Base-by-base conservation (phyloP, 1,140 invertebrate genomes). In the Nephotettix cincticeps region DNA sequence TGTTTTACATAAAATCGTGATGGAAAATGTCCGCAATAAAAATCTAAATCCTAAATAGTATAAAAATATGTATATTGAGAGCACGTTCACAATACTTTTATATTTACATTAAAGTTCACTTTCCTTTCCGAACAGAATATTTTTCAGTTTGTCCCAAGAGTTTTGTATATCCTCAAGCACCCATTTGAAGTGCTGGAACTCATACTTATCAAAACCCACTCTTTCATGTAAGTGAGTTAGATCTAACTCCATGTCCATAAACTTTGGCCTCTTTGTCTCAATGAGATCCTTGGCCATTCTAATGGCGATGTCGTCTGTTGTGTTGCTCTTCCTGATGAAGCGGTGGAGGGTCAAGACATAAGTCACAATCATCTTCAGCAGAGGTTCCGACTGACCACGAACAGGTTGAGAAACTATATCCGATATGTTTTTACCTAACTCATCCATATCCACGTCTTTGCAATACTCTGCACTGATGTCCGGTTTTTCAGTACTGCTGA, bases 281-380 rank as follows among this genome's bases (percentile, higher is more conserved):
- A 51, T 51, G 47, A 51, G 47, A 51, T 51, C 47, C n/a, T 21
- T 51, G 4, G 47, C 47, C 47, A 51, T 51, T 51, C 47, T 51
- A 4, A 51, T 51, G 3, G 47, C 47, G 21, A 51, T 51, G 47
- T 51, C 47, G 47, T 51, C 47, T 3, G 47, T 51, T 4, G 47
- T 51, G 47, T 51, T 51, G 21, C 4, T 19, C n/a, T 51, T 51
- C 47, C 47, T 51, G 47, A 51, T 51, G 21, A 51, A 51, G 3
- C 47, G 6, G 47, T 51, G 47, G 3, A 51, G 19, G 6, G 47
- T 51, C 19, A 51, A 21, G 21, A 51, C 47, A n/a, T 51, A 51
- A 17, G 21, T 19, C 4, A 51, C 47, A 17, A 51, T 21, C 21
- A 21, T 21, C 14, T 4, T 51, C 4, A 51, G 21, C 19, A 51